These are phyloP conservation scores for Natrix natrix DNA, from an alignment of 2,797 vertebrate species.

Conservation along the genomic window DNA sequence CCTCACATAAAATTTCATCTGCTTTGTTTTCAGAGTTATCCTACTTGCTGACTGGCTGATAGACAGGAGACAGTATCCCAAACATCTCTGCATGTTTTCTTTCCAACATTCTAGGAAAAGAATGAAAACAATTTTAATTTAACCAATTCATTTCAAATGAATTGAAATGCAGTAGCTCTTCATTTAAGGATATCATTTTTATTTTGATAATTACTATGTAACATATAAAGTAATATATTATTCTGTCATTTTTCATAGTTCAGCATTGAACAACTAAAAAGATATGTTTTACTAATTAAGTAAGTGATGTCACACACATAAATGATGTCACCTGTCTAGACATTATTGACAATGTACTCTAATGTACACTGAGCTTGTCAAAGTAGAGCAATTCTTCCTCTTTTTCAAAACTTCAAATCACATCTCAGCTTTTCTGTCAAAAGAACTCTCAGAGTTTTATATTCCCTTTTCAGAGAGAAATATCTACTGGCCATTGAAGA, in stretches of 20 bases:
- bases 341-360: not conserved
- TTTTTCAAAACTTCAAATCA: constrained; percentile 23
- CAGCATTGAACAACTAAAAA: constrained; percentile 5
- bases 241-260: not conserved
- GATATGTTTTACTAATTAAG: not conserved
- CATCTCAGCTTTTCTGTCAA: constrained; percentile 11
- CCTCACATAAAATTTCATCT: too few relatives aligned
- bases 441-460: constrained; percentile 14
- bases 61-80: too few relatives aligned
- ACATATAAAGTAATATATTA: not conserved
- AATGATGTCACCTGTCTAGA: constrained; percentile 8
- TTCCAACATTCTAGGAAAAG: too few relatives aligned
- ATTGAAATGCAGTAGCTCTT: too few relatives aligned
- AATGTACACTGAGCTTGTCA: not conserved
- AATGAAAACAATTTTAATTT: too few relatives aligned
- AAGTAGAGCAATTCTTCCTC: not conserved
- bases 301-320: not conserved
- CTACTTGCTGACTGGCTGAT: too few relatives aligned
- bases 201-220: not conserved
- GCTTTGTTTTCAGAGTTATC: too few relatives aligned
- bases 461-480: not conserved
- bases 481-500: constrained; percentile 6
- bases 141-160: too few relatives aligned
- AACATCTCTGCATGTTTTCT: too few relatives aligned
- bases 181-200: not conserved